phyloP scores from a whole-genome alignment of 1,140 invertebrate species.

The Liolophura sinensis region DNA sequence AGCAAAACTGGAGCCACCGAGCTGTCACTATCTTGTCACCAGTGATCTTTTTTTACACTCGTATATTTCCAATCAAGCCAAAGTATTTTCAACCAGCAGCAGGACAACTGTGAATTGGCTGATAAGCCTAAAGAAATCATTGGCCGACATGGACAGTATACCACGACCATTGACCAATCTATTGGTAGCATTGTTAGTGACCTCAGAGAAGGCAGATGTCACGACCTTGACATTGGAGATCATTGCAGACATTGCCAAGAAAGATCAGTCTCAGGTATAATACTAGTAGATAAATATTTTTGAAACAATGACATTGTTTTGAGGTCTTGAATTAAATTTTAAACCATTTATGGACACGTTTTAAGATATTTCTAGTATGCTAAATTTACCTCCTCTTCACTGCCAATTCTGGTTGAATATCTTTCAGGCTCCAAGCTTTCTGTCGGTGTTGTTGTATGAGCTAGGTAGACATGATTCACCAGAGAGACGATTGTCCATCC shows the following conservation, averaged over 20 bases:
- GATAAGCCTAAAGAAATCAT: constrained; percentile 12
- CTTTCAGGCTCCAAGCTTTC: constrained; percentile 32
- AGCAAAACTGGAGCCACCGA: no score
- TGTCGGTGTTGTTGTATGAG: constrained; percentile 38
- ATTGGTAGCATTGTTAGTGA: constrained; percentile 21
- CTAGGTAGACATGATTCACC: constrained; percentile 24
- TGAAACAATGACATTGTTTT: no score
- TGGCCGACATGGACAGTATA: constrained; percentile 13
- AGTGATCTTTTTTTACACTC: no score
- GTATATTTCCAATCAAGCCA: no score
- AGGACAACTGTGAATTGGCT: constrained; percentile 11
- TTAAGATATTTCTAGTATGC: not conserved
- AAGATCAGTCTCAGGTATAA: constrained; percentile 24
- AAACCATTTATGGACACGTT: not conserved
- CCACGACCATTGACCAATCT: constrained; percentile 17
- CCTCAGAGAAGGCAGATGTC: constrained; percentile 4
- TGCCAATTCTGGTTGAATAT: not conserved
- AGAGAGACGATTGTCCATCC: constrained; percentile 23
- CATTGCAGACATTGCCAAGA: constrained; percentile 19
- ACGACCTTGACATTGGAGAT: constrained; percentile 11
- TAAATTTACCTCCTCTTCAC: not conserved
- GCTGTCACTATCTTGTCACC: no score
- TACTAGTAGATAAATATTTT: no score
- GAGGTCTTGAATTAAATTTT: not conserved
- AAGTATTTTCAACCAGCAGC: no score